Conservation (phyloP, 2,888 invertebrate genomes). For the Dione juno region DNA sequence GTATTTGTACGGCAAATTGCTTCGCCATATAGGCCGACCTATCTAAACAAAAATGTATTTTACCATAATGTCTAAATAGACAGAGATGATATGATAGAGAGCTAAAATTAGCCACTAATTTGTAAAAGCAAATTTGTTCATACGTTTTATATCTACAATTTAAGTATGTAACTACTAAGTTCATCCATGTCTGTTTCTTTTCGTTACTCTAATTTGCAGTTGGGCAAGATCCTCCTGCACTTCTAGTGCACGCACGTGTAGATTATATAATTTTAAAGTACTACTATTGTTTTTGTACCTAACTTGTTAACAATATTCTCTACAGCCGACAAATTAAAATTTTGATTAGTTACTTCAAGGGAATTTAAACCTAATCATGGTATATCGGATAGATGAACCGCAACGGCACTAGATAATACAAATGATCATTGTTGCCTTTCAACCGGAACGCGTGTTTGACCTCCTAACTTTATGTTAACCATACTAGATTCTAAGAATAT, state of each 20-base stretch:
- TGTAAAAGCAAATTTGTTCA: no score
- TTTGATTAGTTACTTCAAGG: constrained; percentile 9
- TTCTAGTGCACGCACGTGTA: no score
- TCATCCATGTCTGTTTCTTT: no score
- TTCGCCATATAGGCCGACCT: constrained; percentile 26
- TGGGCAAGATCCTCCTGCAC: no score
- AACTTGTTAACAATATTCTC: neutral
- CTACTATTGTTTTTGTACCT: neutral
- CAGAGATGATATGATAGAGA: no score
- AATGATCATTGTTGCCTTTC: constrained; percentile 64
- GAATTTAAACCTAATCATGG: constrained; percentile 33
- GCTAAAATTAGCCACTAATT: neutral
- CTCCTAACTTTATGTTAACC: constrained; percentile 31
- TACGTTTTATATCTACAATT: no score
- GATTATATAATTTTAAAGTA: no score
- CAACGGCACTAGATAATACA: constrained; percentile 37
- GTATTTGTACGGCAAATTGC: constrained; percentile 53
- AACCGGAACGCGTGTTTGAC: constrained; percentile 63
- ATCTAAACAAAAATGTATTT: neutral
- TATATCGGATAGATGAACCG: constrained; percentile 41
- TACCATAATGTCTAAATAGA: no score
- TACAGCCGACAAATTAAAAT: neutral
- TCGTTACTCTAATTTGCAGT: no score
- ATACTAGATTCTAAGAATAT: constrained; percentile 19
- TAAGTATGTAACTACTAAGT: no score